Percentiles rank a stretch among this genome's conserved stretches.
Conservation (phyloP, 2,113 vertebrate species). For the Lichenostomus cassidix region DNA sequence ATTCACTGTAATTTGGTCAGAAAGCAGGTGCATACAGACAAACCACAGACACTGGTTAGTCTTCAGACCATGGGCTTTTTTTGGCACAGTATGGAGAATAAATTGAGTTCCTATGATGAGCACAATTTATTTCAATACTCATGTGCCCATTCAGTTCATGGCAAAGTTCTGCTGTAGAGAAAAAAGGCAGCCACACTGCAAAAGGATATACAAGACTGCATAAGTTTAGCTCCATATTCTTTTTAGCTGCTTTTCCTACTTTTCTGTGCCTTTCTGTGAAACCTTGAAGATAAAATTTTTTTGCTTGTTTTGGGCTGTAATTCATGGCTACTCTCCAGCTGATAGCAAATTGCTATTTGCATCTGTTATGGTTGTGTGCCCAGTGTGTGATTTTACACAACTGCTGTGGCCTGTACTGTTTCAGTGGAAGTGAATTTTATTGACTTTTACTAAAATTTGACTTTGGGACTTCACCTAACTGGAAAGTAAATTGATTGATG, state of each 20-base stretch:
- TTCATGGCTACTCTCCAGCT: constrained; percentile 35
- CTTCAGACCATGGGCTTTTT: not conserved
- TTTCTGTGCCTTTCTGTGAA: not conserved
- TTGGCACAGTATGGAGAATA: not conserved
- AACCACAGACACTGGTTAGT: not conserved
- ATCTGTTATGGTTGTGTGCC: constrained; percentile 14
- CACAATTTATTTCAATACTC: not conserved
- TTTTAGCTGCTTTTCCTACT: not conserved
- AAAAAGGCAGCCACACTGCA: not conserved
- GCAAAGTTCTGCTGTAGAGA: not conserved
- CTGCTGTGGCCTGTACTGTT: not conserved
- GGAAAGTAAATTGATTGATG: constrained; percentile 33
- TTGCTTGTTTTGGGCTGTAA: not conserved
- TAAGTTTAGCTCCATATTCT: not conserved
- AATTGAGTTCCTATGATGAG: not conserved
- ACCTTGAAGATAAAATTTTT: not conserved
- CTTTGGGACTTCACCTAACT: constrained; percentile 21
- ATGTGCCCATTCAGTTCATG: not conserved
- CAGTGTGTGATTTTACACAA: constrained; percentile 40
- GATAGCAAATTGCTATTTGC: constrained; percentile 33
- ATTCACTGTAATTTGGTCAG: not conserved
- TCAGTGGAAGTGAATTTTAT: not conserved
- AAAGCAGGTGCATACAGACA: not conserved
- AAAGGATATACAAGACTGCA: not conserved
- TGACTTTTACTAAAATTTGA: constrained; percentile 24